Percentiles rank a stretch among this genome's conserved stretches.
Conservation (phyloP, 2,797 vertebrate species). For the Brachyrhaphis roseni region DNA sequence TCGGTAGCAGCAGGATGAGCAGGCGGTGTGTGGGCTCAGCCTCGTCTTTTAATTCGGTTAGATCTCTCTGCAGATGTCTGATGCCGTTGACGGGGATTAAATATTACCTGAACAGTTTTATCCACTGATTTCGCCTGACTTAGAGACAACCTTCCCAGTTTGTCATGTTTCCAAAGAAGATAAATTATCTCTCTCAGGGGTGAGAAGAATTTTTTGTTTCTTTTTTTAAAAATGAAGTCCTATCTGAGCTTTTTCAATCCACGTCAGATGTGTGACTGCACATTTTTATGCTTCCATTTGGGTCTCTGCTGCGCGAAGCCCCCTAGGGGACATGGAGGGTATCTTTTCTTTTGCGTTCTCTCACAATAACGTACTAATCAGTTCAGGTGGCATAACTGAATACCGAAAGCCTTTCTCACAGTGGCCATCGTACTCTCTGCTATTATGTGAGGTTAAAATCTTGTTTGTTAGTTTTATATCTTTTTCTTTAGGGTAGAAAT, state of each 20-base stretch:
- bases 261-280: not conserved
- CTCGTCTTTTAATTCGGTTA: not conserved
- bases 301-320: no score
- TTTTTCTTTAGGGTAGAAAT: no score
- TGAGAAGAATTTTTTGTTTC: not conserved
- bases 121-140: not conserved
- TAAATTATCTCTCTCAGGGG: not conserved
- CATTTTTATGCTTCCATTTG: no score
- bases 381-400: no score
- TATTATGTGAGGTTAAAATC: no score
- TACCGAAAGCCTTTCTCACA: no score
- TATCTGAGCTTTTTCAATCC: not conserved
- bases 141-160: not conserved
- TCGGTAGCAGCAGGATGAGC: not conserved
- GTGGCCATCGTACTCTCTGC: no score
- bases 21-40: not conserved
- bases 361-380: no score
- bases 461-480: no score
- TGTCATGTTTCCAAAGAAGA: not conserved
- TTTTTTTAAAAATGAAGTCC: not conserved
- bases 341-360: no score
- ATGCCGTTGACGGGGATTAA: not conserved
- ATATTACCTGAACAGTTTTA: not conserved
- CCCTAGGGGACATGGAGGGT: no score
- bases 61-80: slow-evolving; percentile 1